phyloP scores from a whole-genome alignment of 2,113 vertebrate genomes.

The Coptodon bakossiorum region DNA sequence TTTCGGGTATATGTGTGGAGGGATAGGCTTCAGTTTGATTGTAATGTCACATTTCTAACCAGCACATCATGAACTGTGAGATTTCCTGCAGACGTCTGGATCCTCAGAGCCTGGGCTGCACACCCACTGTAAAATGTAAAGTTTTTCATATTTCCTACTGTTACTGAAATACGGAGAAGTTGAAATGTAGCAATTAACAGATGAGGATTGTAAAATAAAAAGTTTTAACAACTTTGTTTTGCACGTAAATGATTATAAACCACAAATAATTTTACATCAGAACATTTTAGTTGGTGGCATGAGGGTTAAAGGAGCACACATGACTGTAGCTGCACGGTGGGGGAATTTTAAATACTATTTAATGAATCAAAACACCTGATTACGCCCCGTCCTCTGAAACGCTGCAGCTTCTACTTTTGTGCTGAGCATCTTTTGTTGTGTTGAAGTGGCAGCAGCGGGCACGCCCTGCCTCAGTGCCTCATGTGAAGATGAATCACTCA shows the following conservation, averaged over 20 bases:
- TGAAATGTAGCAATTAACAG: background rate
- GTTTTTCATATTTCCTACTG: background rate
- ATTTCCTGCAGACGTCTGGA: background rate
- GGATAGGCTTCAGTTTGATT: background rate
- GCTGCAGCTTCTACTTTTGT: background rate
- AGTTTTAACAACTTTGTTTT: background rate
- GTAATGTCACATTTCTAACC: background rate
- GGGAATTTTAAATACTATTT: background rate
- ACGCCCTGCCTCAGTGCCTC: background rate
- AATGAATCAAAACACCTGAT: background rate
- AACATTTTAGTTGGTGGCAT: fast-evolving
- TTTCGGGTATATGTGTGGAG: background rate
- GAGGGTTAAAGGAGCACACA: background rate
- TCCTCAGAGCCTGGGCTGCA: background rate
- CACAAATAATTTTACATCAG: background rate
- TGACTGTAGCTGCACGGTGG: background rate
- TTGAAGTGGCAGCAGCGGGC: background rate
- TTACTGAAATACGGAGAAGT: background rate
- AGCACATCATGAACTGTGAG: background rate
- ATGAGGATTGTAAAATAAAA: background rate
- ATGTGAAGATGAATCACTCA: background rate
- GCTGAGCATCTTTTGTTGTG: background rate
- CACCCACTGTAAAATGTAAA: fast-evolving
- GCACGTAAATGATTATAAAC: background rate
- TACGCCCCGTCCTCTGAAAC: background rate